phyloP scores from a whole-genome alignment of 1,140 invertebrate genomes.

The Drosophila triauraria region DNA sequence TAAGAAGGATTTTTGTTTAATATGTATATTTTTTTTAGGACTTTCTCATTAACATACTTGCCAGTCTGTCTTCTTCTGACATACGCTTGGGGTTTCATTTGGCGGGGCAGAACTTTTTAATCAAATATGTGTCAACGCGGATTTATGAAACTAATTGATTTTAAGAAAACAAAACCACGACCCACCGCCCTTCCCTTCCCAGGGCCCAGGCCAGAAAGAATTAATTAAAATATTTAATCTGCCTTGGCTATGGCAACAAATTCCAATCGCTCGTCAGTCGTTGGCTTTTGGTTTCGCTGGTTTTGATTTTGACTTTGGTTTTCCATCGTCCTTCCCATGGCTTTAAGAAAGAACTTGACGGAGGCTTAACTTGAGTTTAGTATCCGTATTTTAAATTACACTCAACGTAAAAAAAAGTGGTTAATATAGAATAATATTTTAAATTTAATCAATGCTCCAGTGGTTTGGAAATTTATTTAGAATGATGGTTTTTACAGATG shows the following conservation, averaged over 20 bases:
- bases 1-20: conserved; percentile 48
- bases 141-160: conserved; percentile 78
- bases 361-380: not conserved
- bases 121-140: conserved; percentile 75
- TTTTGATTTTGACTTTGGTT: conserved; percentile 36
- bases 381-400: not conserved
- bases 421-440: no score
- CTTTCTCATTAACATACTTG: no score
- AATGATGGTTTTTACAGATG: no score
- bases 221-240: conserved; percentile 82
- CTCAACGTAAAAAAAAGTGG: no score
- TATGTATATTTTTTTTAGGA: conserved; percentile 1
- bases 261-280: conserved; percentile 9
- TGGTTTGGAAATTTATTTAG: no score
- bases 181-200: not conserved
- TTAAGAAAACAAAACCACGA: conserved; percentile 33
- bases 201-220: conserved; percentile 42
- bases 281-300: conserved; percentile 16
- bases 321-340: not conserved
- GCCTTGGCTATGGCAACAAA: conserved; percentile 53
- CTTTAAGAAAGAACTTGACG: not conserved
- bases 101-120: conserved; percentile 55
- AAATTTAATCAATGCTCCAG: no score
- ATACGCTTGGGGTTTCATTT: conserved; percentile 20
- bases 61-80: not conserved